Conservation (phyloP, 2,113 vertebrate genomes). For the Planiliza haematocheilus region DNA sequence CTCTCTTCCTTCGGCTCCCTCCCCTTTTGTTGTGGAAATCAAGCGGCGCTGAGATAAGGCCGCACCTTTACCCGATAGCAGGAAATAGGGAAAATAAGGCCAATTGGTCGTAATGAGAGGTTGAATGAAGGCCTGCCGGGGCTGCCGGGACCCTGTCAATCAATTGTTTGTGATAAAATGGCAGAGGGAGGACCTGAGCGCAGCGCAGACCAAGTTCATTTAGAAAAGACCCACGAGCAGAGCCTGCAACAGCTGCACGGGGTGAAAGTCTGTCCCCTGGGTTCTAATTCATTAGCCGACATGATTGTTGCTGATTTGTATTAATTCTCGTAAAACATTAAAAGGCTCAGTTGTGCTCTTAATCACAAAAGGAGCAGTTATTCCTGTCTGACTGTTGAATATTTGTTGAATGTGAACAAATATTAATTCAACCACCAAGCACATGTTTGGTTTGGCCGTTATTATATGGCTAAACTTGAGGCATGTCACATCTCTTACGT, state of each 20-base stretch:
- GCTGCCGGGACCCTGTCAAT: constrained; percentile 88
- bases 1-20: constrained; percentile 20
- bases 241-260: constrained; percentile 44
- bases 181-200: constrained; percentile 64
- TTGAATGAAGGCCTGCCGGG: constrained; percentile 73
- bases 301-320: constrained; percentile 45
- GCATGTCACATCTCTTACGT: neutral
- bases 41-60: constrained; percentile 81
- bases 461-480: neutral
- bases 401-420: neutral
- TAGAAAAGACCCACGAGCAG: constrained; percentile 23
- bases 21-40: constrained; percentile 78
- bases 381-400: neutral
- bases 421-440: neutral
- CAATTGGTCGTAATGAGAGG: constrained; percentile 87
- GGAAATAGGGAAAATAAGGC: constrained; percentile 83
- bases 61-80: constrained; percentile 82
- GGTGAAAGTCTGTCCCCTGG: constrained; percentile 32
- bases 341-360: constrained; percentile 18
- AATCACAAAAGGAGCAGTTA: neutral
- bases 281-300: constrained; percentile 45
- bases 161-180: constrained; percentile 77
- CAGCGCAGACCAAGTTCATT: constrained; percentile 81
- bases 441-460: neutral
- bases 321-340: constrained; percentile 40